Conservation (phyloP, 2,113 vertebrate genomes). For the Rhinolophus sinicus region DNA sequence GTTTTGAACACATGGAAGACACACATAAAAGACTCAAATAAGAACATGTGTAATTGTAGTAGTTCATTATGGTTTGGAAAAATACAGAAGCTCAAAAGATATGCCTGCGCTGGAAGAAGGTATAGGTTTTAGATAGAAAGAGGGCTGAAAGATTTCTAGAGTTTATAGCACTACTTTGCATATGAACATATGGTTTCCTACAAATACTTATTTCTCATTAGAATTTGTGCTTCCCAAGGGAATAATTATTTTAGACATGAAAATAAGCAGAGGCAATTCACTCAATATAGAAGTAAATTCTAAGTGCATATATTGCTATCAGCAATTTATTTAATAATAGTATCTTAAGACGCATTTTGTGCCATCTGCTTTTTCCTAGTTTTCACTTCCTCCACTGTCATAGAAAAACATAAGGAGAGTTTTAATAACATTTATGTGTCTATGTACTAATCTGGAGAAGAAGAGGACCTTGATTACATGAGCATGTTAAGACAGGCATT, state of each 20-base stretch:
- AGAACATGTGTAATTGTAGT: not conserved
- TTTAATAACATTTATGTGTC: not conserved
- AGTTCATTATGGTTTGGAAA: not conserved
- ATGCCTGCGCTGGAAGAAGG: not conserved
- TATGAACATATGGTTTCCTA: not conserved
- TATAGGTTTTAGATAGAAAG: not conserved
- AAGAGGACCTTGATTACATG: not conserved
- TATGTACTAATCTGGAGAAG: not conserved
- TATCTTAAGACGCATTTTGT: not conserved
- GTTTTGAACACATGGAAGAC: not conserved
- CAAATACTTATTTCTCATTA: not conserved
- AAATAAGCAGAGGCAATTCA: not conserved
- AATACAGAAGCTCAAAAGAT: not conserved
- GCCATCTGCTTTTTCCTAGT: not conserved
- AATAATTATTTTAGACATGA: not conserved
- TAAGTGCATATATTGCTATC: not conserved
- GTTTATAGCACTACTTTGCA: not conserved
- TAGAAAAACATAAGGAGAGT: not conserved
- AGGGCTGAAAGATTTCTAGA: not conserved
- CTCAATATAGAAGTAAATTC: not conserved
- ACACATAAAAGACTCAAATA: not conserved
- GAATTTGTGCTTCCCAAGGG: not conserved
- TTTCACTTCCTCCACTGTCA: not conserved
- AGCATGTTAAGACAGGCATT: not conserved
- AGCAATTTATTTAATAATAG: slow-evolving; percentile 30